Conservation (phyloP, 2,888 invertebrate genomes). For the Hypercompe scribonia region DNA sequence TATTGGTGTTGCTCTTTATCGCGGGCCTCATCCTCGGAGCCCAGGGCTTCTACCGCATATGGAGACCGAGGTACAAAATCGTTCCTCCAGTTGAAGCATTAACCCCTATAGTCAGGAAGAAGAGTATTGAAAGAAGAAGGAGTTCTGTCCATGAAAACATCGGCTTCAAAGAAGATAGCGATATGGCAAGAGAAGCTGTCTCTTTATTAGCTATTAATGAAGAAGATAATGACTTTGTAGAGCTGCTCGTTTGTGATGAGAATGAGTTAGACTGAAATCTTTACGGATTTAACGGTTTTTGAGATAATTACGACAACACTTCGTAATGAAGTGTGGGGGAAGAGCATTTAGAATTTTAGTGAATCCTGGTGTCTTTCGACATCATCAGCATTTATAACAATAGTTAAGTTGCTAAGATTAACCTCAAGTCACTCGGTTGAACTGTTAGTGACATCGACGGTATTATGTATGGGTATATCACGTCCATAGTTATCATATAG, state of each 20-base stretch:
- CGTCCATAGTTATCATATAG: background rate
- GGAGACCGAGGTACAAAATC: slow-evolving; percentile 71
- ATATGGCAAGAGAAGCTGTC: slow-evolving; percentile 71
- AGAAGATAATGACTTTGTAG: slow-evolving; percentile 66
- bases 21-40: slow-evolving; percentile 78
- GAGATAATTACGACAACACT: background rate
- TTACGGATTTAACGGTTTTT: background rate
- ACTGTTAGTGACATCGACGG: background rate
- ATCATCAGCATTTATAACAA: background rate
- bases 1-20: slow-evolving; percentile 77
- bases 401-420: background rate
- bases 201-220: slow-evolving; percentile 72
- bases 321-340: background rate
- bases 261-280: slow-evolving; percentile 30
- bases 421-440: background rate
- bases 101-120: slow-evolving; percentile 47
- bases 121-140: slow-evolving; percentile 55
- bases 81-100: slow-evolving; percentile 50
- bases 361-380: background rate
- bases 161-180: slow-evolving; percentile 61
- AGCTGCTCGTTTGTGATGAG: slow-evolving; percentile 58
- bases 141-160: slow-evolving; percentile 66
- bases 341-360: background rate
- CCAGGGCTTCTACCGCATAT: slow-evolving; percentile 69
- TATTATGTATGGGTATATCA: background rate